Evolutionary conservation across 2,113 vertebrate genomes (phyloP).

Genomic region (Pelvicachromis taeniatus): DNA sequence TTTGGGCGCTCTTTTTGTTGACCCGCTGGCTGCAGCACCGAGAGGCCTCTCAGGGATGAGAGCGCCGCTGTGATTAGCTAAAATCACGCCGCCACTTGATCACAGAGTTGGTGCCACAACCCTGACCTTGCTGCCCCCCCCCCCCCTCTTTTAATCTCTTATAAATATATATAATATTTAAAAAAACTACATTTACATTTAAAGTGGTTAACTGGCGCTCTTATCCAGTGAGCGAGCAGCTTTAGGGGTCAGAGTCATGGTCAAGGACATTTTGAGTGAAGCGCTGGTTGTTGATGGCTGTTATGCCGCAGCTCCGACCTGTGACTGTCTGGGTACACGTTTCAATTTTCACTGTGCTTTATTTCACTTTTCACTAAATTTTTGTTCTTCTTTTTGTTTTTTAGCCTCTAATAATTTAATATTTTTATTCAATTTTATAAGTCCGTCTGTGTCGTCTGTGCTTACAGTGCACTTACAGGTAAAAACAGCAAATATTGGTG

Average conservation of each 20-base stretch:
- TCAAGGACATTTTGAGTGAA: slow-evolving; percentile 21
- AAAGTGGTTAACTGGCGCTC: background rate
- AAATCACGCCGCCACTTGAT: slow-evolving; percentile 34
- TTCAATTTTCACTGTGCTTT: background rate
- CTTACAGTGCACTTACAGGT: background rate
- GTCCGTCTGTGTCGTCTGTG: background rate
- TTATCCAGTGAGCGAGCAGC: background rate
- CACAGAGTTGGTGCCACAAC: background rate
- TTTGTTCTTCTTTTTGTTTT: background rate
- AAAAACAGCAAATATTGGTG: background rate
- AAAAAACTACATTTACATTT: slow-evolving; percentile 1
- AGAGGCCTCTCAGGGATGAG: background rate
- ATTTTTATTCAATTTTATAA: background rate
- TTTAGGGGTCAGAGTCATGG: slow-evolving; percentile 11
- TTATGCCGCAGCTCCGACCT: background rate
- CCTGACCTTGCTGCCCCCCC: background rate
- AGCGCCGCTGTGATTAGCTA: background rate
- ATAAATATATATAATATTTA: background rate
- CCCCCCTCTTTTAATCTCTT: no score
- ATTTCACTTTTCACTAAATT: background rate
- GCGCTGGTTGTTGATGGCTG: slow-evolving; percentile 5
- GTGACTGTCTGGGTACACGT: background rate
- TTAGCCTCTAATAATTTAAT: background rate
- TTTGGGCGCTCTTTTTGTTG: background rate
- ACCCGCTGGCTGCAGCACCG: background rate